Conservation (phyloP, 2,113 vertebrate genomes). For the Donacobius atricapilla region DNA sequence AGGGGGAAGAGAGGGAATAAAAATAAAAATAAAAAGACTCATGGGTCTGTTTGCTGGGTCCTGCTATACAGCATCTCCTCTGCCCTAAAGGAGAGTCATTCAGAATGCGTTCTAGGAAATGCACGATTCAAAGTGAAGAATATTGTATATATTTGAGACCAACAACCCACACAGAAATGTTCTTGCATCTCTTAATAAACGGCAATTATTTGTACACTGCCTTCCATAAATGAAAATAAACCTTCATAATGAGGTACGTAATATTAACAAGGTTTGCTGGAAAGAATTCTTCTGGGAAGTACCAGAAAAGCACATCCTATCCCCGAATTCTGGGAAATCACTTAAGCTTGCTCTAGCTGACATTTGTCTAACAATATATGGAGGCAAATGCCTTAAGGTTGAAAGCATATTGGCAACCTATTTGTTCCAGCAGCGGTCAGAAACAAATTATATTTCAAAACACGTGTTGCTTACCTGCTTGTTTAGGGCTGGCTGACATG, state of each 20-base stretch:
- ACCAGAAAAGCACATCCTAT: background rate
- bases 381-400: background rate
- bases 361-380: background rate
- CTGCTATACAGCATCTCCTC: background rate
- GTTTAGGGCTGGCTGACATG: background rate
- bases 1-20: background rate
- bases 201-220: background rate
- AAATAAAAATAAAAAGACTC: background rate
- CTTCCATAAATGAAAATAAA: background rate
- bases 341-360: background rate
- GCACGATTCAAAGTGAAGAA: background rate
- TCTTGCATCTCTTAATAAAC: background rate
- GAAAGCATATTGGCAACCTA: background rate
- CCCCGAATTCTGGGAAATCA: constrained; percentile 21
- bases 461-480: background rate
- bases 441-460: background rate
- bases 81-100: background rate
- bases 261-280: background rate
- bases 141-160: background rate
- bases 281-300: background rate
- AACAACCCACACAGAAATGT: background rate
- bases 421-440: background rate
- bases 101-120: background rate
- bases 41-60: background rate
- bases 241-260: background rate